Percentiles rank a stretch among this genome's conserved stretches.
Conservation (phyloP, 2,113 vertebrate species). For the Callocephalon fimbriatum region DNA sequence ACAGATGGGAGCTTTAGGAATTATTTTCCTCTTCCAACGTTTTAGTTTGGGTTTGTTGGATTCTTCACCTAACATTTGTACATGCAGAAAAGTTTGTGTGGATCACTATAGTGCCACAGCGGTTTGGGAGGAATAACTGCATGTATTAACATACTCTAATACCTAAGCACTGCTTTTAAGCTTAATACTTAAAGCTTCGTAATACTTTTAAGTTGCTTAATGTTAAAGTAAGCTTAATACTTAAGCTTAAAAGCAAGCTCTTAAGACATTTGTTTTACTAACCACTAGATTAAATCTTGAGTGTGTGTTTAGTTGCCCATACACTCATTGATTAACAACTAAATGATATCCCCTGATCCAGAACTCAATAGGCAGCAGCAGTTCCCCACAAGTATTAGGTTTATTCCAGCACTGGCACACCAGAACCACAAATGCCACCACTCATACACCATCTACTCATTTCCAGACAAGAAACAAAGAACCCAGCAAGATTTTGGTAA, state of each 20-base stretch:
- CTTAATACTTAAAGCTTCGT: not conserved
- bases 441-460: not conserved
- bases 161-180: not conserved
- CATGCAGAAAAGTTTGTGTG: fast-evolving
- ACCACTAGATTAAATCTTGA: not conserved
- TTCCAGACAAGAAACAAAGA: not conserved
- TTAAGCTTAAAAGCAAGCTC: not conserved
- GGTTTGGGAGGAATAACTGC: not conserved
- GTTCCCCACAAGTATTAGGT: not conserved
- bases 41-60: not conserved
- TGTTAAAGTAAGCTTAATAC: not conserved
- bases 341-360: not conserved
- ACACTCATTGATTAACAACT: not conserved
- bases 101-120: not conserved
- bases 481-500: not conserved
- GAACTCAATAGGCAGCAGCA: not conserved
- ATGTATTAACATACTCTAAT: not conserved
- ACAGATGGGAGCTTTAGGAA: not conserved
- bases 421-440: not conserved
- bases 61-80: not conserved
- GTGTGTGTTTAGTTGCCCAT: not conserved
- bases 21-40: not conserved
- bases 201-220: not conserved
- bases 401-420: fast-evolving
- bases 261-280: not conserved